Evolutionary conservation across 2,888 invertebrate genomes (phyloP).

Genomic region (Zygogramma bicolorata): DNA sequence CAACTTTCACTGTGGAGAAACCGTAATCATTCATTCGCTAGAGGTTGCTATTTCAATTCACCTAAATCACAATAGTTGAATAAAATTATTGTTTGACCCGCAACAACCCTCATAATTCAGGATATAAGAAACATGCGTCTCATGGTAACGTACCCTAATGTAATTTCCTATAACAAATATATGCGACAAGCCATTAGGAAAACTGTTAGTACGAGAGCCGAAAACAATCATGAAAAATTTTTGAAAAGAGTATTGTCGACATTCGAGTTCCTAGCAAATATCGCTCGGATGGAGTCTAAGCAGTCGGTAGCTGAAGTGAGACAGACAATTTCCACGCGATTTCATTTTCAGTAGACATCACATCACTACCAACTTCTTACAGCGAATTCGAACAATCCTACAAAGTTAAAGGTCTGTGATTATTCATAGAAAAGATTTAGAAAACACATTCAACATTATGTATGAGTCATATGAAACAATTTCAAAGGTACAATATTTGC

Average conservation of each 20-base stretch:
- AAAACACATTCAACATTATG: no score
- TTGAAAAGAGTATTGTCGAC: background rate
- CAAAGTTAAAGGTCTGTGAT: no score
- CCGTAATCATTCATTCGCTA: background rate
- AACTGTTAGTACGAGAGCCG: constrained; percentile 21
- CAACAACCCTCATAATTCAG: constrained; percentile 40
- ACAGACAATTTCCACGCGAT: no score
- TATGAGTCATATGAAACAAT: no score
- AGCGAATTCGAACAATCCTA: no score
- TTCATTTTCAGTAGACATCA: no score
- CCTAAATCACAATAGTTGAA: constrained; percentile 18
- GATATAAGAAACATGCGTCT: constrained; percentile 52
- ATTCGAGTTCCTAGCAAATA: background rate
- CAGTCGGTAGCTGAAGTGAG: no score
- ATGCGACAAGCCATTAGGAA: constrained; percentile 46
- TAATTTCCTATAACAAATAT: constrained; percentile 62
- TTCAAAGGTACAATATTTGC: no score
- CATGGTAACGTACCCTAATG: constrained; percentile 47
- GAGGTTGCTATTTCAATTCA: constrained; percentile 14
- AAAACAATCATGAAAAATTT: background rate
- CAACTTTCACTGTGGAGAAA: background rate
- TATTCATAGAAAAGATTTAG: no score
- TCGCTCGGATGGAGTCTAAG: no score
- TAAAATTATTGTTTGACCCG: constrained; percentile 29
- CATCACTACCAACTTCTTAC: no score